Percentiles rank a stretch among this genome's conserved stretches.
Conservation (phyloP, 2,888 invertebrate species). For the Galerucella pusilla region DNA sequence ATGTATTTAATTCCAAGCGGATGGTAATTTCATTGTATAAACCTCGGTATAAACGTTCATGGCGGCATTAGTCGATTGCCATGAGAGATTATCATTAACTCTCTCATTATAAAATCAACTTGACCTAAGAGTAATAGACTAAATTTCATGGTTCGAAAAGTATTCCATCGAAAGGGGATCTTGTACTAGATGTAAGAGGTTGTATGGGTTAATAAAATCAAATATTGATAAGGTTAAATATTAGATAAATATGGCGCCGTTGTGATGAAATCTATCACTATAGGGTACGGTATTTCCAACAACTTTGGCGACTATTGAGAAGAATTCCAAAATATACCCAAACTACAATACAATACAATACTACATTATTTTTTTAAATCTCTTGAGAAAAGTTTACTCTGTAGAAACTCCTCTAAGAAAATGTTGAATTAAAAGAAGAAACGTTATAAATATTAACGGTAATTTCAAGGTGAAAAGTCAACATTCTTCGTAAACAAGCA, state of each 20-base stretch:
- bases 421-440: constrained; percentile 12
- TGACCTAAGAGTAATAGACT: neutral
- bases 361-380: too few relatives aligned
- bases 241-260: too few relatives aligned
- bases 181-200: neutral
- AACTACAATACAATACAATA: too few relatives aligned
- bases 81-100: neutral
- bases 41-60: neutral
- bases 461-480: constrained; percentile 53
- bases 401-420: too few relatives aligned
- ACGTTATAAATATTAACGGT: constrained; percentile 49
- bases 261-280: too few relatives aligned
- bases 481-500: constrained; percentile 46
- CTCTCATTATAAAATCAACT: neutral
- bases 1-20: constrained; percentile 26
- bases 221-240: too few relatives aligned
- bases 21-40: constrained; percentile 17
- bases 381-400: too few relatives aligned
- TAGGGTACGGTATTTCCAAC: too few relatives aligned
- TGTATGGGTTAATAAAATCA: too few relatives aligned
- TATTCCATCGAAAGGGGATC: neutral
- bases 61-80: neutral
- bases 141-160: neutral
- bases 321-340: too few relatives aligned
- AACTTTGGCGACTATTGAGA: too few relatives aligned